Conservation (phyloP, 2,888 invertebrate genomes). For the Campoletis raptor region DNA sequence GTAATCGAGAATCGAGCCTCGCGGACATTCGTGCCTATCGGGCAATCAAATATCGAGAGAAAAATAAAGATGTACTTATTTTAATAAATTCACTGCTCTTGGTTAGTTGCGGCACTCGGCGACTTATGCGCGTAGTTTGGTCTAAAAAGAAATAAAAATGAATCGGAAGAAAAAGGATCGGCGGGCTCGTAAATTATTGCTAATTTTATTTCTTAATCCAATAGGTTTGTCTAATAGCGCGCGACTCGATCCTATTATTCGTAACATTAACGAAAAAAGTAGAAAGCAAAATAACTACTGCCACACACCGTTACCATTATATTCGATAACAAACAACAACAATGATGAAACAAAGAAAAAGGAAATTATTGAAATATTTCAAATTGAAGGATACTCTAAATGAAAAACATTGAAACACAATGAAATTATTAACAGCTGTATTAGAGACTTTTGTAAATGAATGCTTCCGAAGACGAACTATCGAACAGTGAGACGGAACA, state of each 20-base stretch:
- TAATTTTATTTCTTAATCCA: slow-evolving; percentile 42
- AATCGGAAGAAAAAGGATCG: slow-evolving; percentile 27
- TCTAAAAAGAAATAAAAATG: slow-evolving; percentile 16
- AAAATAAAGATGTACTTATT: slow-evolving; percentile 61
- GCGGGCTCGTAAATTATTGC: slow-evolving; percentile 55
- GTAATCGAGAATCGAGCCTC: slow-evolving; percentile 58
- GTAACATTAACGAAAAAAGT: not conserved
- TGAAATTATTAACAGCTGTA: not conserved
- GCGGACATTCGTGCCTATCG: slow-evolving; percentile 49
- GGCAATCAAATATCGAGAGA: not conserved
- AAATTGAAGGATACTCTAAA: not conserved
- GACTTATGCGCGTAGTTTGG: slow-evolving; percentile 58
- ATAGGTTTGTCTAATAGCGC: slow-evolving; percentile 61
- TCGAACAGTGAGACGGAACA: too few species aligned
- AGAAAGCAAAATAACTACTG: slow-evolving; percentile 65
- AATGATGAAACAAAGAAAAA: slow-evolving; percentile 43
- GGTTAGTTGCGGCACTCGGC: slow-evolving; percentile 69
- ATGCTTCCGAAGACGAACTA: not conserved
- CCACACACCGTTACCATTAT: slow-evolving; percentile 72
- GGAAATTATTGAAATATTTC: slow-evolving; percentile 16
- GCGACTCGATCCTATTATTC: slow-evolving; percentile 55
- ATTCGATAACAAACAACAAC: slow-evolving; percentile 67
- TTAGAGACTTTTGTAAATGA: not conserved
- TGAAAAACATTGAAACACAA: not conserved
- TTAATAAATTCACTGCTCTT: slow-evolving; percentile 31